A percentile compares a stretch with the other conserved stretches of the same genome.
Conservation (phyloP, 2,113 vertebrate genomes). For the Hipposideros armiger region DNA sequence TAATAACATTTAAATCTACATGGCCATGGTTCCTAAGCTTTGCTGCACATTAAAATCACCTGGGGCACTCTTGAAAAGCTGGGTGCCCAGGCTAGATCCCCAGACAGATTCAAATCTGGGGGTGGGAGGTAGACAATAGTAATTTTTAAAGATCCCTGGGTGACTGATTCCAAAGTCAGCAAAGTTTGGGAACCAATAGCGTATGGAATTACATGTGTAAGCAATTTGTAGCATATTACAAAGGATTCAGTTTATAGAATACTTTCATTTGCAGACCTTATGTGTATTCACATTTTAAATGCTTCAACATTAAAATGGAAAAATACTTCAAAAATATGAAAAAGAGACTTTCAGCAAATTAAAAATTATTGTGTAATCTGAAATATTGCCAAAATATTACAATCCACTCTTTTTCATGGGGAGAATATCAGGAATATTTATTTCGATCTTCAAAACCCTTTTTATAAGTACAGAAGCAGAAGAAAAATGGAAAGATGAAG, state of each 20-base stretch:
- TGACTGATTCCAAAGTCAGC: slow-evolving; percentile 29
- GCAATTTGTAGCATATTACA: slow-evolving; percentile 4
- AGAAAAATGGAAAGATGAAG: slow-evolving; percentile 62
- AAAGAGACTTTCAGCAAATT: slow-evolving; percentile 25
- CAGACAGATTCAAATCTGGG: neutral
- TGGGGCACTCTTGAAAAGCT: neutral
- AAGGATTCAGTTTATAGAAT: neutral
- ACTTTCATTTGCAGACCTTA: neutral
- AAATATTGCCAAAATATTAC: slow-evolving; percentile 42
- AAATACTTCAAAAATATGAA: slow-evolving; percentile 6
- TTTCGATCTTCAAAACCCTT: slow-evolving; percentile 72
- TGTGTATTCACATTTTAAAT: neutral
- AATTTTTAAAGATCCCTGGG: slow-evolving; percentile 29
- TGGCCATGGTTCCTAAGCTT: neutral
- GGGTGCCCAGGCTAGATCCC: neutral
- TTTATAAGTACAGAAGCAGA: slow-evolving; percentile 63
- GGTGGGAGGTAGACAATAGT: neutral
- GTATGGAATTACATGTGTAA: neutral
- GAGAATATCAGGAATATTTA: neutral
- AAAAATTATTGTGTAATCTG: slow-evolving; percentile 56
- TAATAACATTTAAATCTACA: neutral
- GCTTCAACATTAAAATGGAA: slow-evolving; percentile 1
- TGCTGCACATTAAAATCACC: neutral
- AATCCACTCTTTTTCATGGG: neutral
- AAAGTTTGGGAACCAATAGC: neutral